Conservation (phyloP, 2,113 vertebrate genomes). For the Theristicus caerulescens region DNA sequence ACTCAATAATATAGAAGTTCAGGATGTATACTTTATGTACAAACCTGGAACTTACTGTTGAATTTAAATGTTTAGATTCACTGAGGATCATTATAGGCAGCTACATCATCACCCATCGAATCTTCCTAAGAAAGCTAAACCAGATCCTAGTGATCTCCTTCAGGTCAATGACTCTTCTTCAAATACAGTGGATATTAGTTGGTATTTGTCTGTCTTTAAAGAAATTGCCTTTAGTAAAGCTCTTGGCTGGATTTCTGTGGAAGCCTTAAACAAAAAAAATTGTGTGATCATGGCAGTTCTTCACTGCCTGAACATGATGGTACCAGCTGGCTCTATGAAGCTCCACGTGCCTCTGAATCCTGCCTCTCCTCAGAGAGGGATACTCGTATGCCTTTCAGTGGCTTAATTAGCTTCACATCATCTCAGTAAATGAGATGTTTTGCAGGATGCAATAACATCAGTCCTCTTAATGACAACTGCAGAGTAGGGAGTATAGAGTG, state of each 20-base stretch:
- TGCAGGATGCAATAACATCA: background rate
- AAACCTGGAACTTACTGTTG: background rate
- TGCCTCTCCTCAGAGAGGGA: background rate
- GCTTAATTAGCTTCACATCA: background rate
- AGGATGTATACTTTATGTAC: background rate
- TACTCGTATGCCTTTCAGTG: background rate
- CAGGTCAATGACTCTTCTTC: background rate
- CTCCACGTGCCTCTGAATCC: background rate
- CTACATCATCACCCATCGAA: background rate
- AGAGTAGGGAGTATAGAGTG: background rate
- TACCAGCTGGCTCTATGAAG: background rate
- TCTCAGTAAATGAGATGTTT: background rate
- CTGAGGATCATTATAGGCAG: background rate
- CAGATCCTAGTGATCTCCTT: background rate
- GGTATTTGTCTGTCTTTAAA: background rate
- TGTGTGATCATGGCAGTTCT: background rate
- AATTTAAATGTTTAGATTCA: background rate
- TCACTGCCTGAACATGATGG: background rate
- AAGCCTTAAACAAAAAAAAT: background rate
- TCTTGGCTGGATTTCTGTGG: background rate
- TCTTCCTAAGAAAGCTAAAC: background rate
- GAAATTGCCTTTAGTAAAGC: background rate
- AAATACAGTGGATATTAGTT: background rate
- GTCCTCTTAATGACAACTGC: background rate
- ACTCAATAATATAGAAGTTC: background rate